phyloP scores from a whole-genome alignment of 2,797 vertebrate genomes.

The Enteromius fasciolatus region DNA sequence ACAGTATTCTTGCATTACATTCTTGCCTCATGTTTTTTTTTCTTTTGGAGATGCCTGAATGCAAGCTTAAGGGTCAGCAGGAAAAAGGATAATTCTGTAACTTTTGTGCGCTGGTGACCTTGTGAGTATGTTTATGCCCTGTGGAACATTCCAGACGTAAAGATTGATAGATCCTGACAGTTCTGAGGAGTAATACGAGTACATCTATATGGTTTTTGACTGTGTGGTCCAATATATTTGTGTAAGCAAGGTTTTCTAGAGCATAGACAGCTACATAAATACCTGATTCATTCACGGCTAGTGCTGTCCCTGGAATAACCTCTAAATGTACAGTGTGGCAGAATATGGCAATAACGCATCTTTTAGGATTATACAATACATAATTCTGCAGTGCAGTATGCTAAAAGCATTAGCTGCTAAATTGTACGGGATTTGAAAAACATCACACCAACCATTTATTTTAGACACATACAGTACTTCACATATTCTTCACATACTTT shows the following conservation, averaged over 20 bases:
- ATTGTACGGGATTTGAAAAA: background rate
- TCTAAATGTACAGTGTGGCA: background rate
- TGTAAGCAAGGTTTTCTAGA: slow-evolving; percentile 35
- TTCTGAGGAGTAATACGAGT: slow-evolving; percentile 26
- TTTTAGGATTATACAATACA: slow-evolving; percentile 18
- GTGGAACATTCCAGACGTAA: slow-evolving; percentile 9
- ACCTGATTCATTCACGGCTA: background rate
- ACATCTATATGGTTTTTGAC: slow-evolving; percentile 24
- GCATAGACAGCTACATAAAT: background rate
- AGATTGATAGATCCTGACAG: slow-evolving; percentile 21
- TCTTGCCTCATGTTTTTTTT: slow-evolving; percentile 59
- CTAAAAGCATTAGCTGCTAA: slow-evolving; percentile 1
- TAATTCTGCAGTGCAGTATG: background rate
- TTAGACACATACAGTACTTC: background rate
- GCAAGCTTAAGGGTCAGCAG: slow-evolving; percentile 64
- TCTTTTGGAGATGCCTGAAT: slow-evolving; percentile 52
- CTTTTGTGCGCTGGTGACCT: slow-evolving; percentile 55
- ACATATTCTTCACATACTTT: background rate
- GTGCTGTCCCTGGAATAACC: slow-evolving; percentile 27
- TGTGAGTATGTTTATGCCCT: background rate
- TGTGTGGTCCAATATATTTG: slow-evolving; percentile 12
- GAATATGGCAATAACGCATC: slow-evolving; percentile 32
- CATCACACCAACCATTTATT: background rate
- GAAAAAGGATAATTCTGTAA: slow-evolving; percentile 26
- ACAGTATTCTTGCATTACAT: slow-evolving; percentile 53